A percentile compares a stretch with the other conserved stretches of the same genome.
Conservation (phyloP, 1,140 invertebrate species). For the Cryptotermes secundus region DNA sequence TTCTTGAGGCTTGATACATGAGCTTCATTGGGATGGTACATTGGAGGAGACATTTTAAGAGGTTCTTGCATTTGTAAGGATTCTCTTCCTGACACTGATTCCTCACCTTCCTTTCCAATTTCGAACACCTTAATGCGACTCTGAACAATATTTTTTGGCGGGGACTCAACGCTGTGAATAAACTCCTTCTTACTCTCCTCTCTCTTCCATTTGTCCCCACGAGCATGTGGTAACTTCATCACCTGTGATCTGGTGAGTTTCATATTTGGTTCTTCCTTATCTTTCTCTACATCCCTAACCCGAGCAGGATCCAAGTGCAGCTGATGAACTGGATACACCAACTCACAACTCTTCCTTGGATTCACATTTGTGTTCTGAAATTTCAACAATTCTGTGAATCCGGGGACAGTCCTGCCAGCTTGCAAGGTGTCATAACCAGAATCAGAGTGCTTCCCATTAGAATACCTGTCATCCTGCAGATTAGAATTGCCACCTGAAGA, state of each 20-base stretch:
- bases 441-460: slow-evolving; percentile 42
- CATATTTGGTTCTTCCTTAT: slow-evolving; percentile 44
- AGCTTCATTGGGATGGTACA: slow-evolving; percentile 49
- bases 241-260: slow-evolving; percentile 50
- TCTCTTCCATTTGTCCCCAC: not conserved
- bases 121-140: slow-evolving; percentile 56
- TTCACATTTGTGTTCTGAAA: not conserved
- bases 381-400: not conserved
- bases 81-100: slow-evolving; percentile 40
- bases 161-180: slow-evolving; percentile 32
- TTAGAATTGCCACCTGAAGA: slow-evolving; percentile 14
- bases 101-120: slow-evolving; percentile 38
- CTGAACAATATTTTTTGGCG: slow-evolving; percentile 54
- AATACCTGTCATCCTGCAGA: slow-evolving; percentile 21
- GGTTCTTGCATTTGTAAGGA: slow-evolving; percentile 50
- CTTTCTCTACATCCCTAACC: not conserved
- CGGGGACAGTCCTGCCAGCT: slow-evolving; percentile 2
- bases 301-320: slow-evolving; percentile 45
- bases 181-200: not conserved
- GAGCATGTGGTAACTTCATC: slow-evolving; percentile 42
- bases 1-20: slow-evolving; percentile 45
- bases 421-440: slow-evolving; percentile 49
- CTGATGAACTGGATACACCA: slow-evolving; percentile 35
- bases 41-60: slow-evolving; percentile 47
- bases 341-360: not conserved